Evolutionary conservation across 2,797 vertebrate genomes (phyloP).

Genomic region (Manis pentadactyla): DNA sequence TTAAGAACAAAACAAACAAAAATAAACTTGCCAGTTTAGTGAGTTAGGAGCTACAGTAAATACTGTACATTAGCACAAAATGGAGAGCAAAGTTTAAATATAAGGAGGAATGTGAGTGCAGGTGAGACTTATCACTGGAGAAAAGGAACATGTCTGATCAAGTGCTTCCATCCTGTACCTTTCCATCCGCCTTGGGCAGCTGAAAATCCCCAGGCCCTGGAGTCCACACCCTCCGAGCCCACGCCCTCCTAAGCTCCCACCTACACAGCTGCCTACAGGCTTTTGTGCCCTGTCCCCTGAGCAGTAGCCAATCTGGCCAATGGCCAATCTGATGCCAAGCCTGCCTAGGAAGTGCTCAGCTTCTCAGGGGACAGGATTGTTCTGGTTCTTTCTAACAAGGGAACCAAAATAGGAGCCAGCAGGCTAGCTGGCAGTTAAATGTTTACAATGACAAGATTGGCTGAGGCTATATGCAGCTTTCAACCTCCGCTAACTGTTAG

Average conservation of each 20-base stretch:
- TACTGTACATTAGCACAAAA: conserved; percentile 82
- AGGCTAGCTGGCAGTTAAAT: not conserved
- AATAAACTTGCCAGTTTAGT: conserved; percentile 87
- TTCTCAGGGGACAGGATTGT: not conserved
- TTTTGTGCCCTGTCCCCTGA: not conserved
- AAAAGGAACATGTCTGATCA: conserved; percentile 54
- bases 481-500: not conserved
- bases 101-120: conserved; percentile 49
- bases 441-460: not conserved
- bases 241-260: not conserved
- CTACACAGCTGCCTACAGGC: not conserved
- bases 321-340: not conserved
- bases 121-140: conserved; percentile 32
- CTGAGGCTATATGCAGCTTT: not conserved
- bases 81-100: conserved; percentile 73
- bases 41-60: conserved; percentile 81
- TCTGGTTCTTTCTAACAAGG: conserved; percentile 35
- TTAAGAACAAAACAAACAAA: conserved; percentile 83
- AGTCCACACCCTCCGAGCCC: not conserved
- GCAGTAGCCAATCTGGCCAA: not conserved
- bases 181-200: not conserved
- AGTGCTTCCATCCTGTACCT: not conserved
- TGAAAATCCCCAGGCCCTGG: not conserved
- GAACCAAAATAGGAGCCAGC: not conserved
- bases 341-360: not conserved